These are phyloP conservation scores for Pelosia muscerda DNA, from an alignment of 2,888 invertebrate species.

Conservation along the genomic window DNA sequence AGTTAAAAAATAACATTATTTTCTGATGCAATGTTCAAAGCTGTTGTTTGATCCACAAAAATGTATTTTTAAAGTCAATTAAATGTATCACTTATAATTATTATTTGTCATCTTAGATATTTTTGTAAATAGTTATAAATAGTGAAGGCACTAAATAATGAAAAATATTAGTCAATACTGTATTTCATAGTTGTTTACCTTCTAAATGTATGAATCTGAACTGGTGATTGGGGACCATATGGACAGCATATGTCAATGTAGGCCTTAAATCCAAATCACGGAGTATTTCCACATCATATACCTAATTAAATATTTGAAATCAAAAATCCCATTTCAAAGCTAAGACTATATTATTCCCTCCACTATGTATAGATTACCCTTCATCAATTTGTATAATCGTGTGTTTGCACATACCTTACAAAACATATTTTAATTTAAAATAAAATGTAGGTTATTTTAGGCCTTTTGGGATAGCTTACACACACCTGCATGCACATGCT, in stretches of 20 bases:
- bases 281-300: conserved; percentile 55
- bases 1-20: conserved; percentile 20
- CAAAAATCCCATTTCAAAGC: conserved; percentile 59
- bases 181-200: conserved; percentile 40
- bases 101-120: conserved; percentile 16
- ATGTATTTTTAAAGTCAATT: conserved; percentile 46
- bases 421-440: conserved; percentile 21
- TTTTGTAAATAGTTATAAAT: conserved; percentile 45
- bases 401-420: conserved; percentile 53
- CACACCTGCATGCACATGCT: neutral
- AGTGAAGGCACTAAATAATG: conserved; percentile 51
- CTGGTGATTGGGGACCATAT: conserved; percentile 80
- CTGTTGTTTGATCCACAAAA: neutral
- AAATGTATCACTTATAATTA: conserved; percentile 17
- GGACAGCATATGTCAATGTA: conserved; percentile 65
- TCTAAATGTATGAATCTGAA: conserved; percentile 57
- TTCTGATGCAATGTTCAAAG: conserved; percentile 16
- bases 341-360: conserved; percentile 82
- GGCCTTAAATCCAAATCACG: conserved; percentile 64
- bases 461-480: neutral
- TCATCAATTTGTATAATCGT: conserved; percentile 55
- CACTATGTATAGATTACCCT: conserved; percentile 74
- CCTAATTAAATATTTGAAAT: conserved; percentile 41
- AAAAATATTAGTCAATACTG: conserved; percentile 39
- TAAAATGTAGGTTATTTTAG: neutral